phyloP scores from a whole-genome alignment of 2,888 invertebrate species.

The Coenonympha arcania region DNA sequence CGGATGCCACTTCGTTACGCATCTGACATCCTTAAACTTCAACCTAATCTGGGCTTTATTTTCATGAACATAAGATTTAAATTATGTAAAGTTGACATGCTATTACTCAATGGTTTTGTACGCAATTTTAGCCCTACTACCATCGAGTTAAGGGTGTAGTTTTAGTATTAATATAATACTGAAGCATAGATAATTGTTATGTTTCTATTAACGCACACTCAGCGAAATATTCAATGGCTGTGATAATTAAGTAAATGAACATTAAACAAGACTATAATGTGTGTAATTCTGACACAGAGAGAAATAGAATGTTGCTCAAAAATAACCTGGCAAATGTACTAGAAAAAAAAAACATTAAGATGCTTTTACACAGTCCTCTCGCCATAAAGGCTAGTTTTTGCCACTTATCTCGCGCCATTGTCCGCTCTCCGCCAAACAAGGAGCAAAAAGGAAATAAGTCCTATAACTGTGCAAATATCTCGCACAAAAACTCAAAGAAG shows the following conservation, averaged over 20 bases:
- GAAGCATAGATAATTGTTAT: conserved; percentile 23
- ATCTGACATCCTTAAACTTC: conserved; percentile 4
- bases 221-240: conserved; percentile 15
- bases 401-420: conserved; percentile 4
- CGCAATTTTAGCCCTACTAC: conserved; percentile 12
- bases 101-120: not conserved
- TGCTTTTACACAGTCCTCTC: not conserved
- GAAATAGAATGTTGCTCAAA: too few species aligned
- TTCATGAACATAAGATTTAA: not conserved
- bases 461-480: conserved; percentile 20
- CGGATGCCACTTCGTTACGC: conserved; percentile 21
- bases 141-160: not conserved
- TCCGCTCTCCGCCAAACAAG: conserved; percentile 11
- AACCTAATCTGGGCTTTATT: not conserved
- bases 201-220: conserved; percentile 23
- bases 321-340: too few species aligned
- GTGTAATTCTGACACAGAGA: too few species aligned
- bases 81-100: not conserved
- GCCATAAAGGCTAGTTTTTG: not conserved
- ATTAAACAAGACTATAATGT: not conserved
- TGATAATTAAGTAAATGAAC: conserved; percentile 11
- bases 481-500: conserved; percentile 27
- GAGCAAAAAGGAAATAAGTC: conserved; percentile 16
- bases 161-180: not conserved
- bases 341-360: too few species aligned